Evolutionary conservation across 2,888 invertebrate species (phyloP), one percentile per base, ranked within the genome.

Genomic region (Pterostichus niger): DNA sequence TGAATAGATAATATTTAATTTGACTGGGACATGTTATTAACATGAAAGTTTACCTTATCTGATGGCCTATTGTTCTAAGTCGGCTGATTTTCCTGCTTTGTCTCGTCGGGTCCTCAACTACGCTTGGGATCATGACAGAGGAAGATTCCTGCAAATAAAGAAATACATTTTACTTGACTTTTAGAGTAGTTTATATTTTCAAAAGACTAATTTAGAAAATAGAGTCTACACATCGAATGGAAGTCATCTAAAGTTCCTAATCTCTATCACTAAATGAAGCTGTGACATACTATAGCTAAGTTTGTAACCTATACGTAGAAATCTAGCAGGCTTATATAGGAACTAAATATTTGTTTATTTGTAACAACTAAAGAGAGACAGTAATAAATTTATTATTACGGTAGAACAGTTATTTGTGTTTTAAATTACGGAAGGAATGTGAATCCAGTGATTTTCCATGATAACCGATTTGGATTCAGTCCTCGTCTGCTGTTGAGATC

Each of bases 21-120:
- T 40, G 6, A 40, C 5, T 40, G 40, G 6, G 40, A 7, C 24
- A 24, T 40, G 40, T 40, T 40, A 40, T 40, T 40, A 40, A 54
- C 1, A 10, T 49, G n/a, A 49, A 11, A 49, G 11, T 49, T 87
- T 90, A 95, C 95, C 95, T 93, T 88, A 95, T 95, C 90, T 95
- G 95, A 89, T 95, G 94, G 86, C 95, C 94, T 86, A 95, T 95
- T 33, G 95, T 94, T 86, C 93, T 91, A 86, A 95, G 89, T 85
- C 94, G 93, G 89, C 93, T 94, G 84, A 95, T 91, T 91, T 95
- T 95, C 86, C 91, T 90, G 64, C 90, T 89, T 77, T 92, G 92
- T 88, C 91, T 92, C 84, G 91, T 88, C 6, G 91, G 89, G 85
- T 93, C 93, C 87, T 92, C 92, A 78, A 92, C 89, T 85, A 92